Evolutionary conservation across 2,113 vertebrate genomes (phyloP).

Genomic region (Lepus timidus): DNA sequence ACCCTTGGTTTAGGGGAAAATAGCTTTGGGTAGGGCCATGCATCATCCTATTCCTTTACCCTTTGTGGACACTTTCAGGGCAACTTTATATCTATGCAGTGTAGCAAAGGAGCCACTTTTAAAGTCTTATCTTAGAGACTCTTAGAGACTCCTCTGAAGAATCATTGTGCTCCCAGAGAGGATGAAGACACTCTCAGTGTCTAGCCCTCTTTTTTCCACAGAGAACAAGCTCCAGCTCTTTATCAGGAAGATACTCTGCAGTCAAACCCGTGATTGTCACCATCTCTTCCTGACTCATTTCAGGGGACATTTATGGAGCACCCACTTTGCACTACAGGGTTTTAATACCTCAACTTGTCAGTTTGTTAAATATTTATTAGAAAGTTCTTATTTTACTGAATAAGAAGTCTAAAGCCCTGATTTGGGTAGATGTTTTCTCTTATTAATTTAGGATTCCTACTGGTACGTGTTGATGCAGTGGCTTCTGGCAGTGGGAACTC

Average conservation of each 20-base stretch:
- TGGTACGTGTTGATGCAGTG: not conserved
- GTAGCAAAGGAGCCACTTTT: not conserved
- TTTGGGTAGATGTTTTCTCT: not conserved
- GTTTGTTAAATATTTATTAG: conserved; percentile 43
- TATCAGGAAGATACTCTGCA: conserved; percentile 10
- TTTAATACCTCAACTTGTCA: conserved; percentile 48
- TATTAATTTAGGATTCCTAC: not conserved
- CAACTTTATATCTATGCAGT: not conserved
- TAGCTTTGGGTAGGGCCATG: not conserved
- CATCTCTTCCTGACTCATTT: not conserved
- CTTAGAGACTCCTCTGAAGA: conserved; percentile 20
- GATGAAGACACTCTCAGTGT: not conserved
- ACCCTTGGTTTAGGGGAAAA: not conserved
- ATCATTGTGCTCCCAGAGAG: not conserved
- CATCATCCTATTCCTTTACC: not conserved
- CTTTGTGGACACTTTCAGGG: not conserved
- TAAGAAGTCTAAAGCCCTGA: not conserved
- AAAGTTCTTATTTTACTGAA: not conserved
- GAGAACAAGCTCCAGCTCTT: not conserved
- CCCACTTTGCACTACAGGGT: not conserved
- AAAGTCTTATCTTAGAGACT: not conserved
- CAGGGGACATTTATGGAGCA: not conserved
- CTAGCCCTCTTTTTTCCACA: conserved; percentile 5
- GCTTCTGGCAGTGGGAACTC: not conserved
- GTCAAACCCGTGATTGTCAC: not conserved